phyloP scores from a whole-genome alignment of 2,113 vertebrate genomes.

The Odontophorus gujanensis region DNA sequence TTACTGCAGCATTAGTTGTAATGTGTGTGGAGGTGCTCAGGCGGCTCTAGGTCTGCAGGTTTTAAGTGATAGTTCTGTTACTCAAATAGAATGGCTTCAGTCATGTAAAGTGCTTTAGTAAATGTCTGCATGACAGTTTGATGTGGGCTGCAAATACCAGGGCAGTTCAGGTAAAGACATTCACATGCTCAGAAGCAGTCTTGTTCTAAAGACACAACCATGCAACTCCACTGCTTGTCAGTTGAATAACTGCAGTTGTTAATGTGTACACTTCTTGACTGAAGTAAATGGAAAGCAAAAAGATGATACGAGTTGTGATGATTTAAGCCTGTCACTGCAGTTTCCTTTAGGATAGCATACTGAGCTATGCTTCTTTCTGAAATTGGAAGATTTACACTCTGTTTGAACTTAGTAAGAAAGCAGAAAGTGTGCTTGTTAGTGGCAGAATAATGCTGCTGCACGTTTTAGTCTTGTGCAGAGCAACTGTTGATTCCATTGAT shows the following conservation, averaged over 20 bases:
- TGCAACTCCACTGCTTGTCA: neutral
- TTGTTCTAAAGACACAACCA: neutral
- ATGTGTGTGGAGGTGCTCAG: neutral
- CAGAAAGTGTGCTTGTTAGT: neutral
- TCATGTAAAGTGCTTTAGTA: neutral
- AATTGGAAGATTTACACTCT: neutral
- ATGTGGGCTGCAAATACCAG: neutral
- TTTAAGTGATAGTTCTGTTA: neutral
- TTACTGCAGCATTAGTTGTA: too few species aligned
- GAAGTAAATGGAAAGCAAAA: neutral
- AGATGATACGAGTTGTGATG: accelerated
- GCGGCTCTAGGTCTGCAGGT: neutral
- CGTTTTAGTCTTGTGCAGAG: neutral
- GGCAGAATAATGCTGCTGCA: neutral
- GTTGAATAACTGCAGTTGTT: neutral
- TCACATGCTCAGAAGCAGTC: neutral
- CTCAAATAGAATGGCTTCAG: neutral
- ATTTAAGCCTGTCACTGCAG: neutral
- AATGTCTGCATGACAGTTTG: neutral
- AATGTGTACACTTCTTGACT: neutral
- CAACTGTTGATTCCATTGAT: neutral
- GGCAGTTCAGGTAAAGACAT: neutral
- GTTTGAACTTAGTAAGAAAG: neutral
- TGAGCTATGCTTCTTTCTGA: neutral
- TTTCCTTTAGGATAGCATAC: neutral